These are phyloP conservation scores for Crotalus helleri DNA, from an alignment of 2,113 vertebrate species.

Conservation along the genomic window DNA sequence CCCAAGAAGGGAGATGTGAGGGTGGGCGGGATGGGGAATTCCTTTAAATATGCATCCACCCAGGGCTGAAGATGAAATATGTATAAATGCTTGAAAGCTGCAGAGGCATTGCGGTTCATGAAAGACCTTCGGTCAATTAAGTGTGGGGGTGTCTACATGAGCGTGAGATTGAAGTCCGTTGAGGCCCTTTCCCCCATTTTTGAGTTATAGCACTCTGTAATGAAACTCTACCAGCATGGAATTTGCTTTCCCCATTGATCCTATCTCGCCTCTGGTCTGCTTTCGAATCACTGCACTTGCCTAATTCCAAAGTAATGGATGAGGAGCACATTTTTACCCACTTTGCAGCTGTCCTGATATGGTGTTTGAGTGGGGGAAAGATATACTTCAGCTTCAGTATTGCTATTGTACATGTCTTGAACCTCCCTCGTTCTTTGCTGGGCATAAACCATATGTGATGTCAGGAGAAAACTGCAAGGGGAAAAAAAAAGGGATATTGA, in stretches of 20 bases:
- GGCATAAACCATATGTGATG: neutral
- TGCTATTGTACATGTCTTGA: neutral
- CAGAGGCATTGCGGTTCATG: neutral
- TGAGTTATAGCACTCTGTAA: neutral
- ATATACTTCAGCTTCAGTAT: neutral
- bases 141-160: neutral
- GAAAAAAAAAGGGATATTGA: neutral
- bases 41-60: conserved; percentile 20
- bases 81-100: neutral
- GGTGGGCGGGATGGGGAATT: neutral
- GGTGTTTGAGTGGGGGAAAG: neutral
- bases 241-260: neutral
- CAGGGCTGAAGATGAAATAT: neutral
- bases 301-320: neutral
- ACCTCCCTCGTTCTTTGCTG: neutral
- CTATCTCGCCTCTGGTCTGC: neutral
- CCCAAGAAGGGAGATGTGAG: neutral
- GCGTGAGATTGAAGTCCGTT: neutral
- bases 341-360: neutral
- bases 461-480: too few species aligned
- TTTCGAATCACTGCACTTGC: neutral
- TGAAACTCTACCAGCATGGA: too few species aligned
- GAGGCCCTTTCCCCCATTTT: neutral
- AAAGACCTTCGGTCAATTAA: neutral
- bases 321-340: neutral